Percentiles rank a stretch among this genome's conserved stretches.
These are phyloP conservation scores for Barbus barbus DNA, from an alignment of 2,113 vertebrate species.

Conservation along the genomic window DNA sequence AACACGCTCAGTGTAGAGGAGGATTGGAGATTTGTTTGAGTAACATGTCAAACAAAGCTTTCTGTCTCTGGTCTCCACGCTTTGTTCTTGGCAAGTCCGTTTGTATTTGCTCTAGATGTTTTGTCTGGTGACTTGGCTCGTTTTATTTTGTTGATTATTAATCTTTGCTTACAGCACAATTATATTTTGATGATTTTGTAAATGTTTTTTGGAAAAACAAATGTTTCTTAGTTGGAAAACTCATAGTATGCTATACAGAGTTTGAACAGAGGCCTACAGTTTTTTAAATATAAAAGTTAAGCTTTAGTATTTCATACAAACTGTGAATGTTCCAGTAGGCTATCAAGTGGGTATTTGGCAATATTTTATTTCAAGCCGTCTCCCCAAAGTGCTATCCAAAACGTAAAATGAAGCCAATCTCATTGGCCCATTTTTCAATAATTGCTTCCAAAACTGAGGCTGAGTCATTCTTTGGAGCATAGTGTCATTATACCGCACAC, in stretches of 20 bases:
- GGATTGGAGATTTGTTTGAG: constrained; percentile 42
- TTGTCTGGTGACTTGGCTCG: constrained; percentile 24
- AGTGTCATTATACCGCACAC: constrained; percentile 22
- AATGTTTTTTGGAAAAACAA: not conserved
- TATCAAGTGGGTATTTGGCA: not conserved
- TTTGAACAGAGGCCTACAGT: too few species aligned
- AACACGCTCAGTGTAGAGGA: constrained; percentile 35
- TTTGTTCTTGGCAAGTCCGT: constrained; percentile 52
- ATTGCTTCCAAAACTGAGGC: constrained; percentile 32
- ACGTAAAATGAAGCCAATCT: constrained; percentile 25
- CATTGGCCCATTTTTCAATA: constrained; percentile 38
- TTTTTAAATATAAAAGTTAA: not conserved
- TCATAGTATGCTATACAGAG: not conserved
- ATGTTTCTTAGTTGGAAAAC: not conserved
- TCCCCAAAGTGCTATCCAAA: constrained; percentile 24
- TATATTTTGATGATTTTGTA: constrained; percentile 17
- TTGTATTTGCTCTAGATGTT: constrained; percentile 44
- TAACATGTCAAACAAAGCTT: constrained; percentile 28
- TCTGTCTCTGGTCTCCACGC: constrained; percentile 28
- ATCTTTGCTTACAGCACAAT: constrained; percentile 33
- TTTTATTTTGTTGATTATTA: constrained; percentile 31
- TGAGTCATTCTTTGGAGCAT: constrained; percentile 34
- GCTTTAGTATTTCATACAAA: not conserved
- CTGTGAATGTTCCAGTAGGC: not conserved
- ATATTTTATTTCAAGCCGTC: constrained; percentile 26